These are phyloP conservation scores for Tetranychus cinnabarinus DNA, from an alignment of 1,140 invertebrate genomes.

Conservation along the genomic window DNA sequence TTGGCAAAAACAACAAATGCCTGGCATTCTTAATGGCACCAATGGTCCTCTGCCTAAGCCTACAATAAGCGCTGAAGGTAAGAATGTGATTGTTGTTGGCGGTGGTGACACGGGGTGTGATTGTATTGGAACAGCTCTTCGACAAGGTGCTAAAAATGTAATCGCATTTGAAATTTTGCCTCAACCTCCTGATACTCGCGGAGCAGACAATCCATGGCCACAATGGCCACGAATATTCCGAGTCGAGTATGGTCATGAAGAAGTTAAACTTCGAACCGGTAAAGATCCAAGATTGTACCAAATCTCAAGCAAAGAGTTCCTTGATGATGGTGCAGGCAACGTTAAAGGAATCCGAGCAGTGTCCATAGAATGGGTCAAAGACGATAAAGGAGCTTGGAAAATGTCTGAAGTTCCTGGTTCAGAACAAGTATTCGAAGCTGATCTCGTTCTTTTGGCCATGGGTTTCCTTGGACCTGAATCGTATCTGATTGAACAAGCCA, in stretches of 20 bases:
- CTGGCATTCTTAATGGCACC: background rate
- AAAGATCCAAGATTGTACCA: slow-evolving; percentile 79
- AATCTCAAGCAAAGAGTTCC: slow-evolving; percentile 78
- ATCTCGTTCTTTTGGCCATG: slow-evolving; percentile 88
- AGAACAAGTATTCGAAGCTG: slow-evolving; percentile 42
- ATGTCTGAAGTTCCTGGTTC: slow-evolving; percentile 67
- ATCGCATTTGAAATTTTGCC: slow-evolving; percentile 94
- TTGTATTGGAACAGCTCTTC: slow-evolving; percentile 88
- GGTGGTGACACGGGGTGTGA: slow-evolving; percentile 98
- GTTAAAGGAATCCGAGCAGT: slow-evolving; percentile 71
- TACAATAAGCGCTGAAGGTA: slow-evolving; percentile 58
- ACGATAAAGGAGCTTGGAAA: slow-evolving; percentile 66
- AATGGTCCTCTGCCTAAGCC: background rate
- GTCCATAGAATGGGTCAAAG: slow-evolving; percentile 75
- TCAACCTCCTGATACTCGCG: slow-evolving; percentile 51
- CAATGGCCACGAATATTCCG: slow-evolving; percentile 89
- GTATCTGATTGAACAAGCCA: slow-evolving; percentile 57
- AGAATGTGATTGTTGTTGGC: slow-evolving; percentile 87
- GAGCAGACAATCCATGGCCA: slow-evolving; percentile 85
- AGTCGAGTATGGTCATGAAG: slow-evolving; percentile 95
- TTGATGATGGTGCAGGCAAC: slow-evolving; percentile 69
- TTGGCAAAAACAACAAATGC: slow-evolving; percentile 83
- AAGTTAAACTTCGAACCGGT: slow-evolving; percentile 71
- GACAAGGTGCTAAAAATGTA: slow-evolving; percentile 88
- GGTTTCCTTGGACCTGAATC: slow-evolving; percentile 92